Evolutionary conservation across 2,888 invertebrate species (phyloP), one percentile per base, ranked within the genome.

Genomic region (Melanostoma scalare): DNA sequence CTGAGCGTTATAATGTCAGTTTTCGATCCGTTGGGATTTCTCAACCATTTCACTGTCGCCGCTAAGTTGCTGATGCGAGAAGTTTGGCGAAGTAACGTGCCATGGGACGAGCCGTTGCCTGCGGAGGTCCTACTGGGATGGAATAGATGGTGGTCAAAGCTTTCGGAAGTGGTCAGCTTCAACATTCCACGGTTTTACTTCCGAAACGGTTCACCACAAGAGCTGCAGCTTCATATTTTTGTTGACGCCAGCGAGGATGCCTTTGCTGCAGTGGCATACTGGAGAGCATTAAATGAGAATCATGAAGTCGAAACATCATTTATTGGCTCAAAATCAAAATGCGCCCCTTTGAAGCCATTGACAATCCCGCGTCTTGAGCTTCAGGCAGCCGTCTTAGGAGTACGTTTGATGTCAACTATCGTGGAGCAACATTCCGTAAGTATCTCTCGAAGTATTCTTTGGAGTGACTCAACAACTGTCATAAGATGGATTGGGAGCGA

Each of bases 401-500:
- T 35, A 3, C 69, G 74, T 6, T 48, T 78, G 8, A 52, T 55
- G 50, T 33, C 9, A 3, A 65, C 56, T 0, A 63, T 78, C 4
- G 6, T 60, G 0, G 60, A 69, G 20, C n/a, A 65, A 6, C 74
- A 74, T 33, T n/a, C 52, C 6, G 8, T 84, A 1, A 8, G 6
- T 8, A 40, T 77, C n/a, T 36, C 5, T 8, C n/a, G 61, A 4
- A 30, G 10, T n/a, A 3, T 68, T 10, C 46, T 77, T 4, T 78
- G 73, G 74, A 58, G 44, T 44, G 74, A 84, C 31, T 60, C 72
- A n/a, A 61, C 55, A 44, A 80, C 73, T 3, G 69, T 78, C 3
- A 30, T 87, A 10, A 67, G 74, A 20, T 87, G 87, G 87, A 69
- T 88, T 33, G 36, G 67, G 31, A 79, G 81, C 5, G 80, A 86